These are phyloP conservation scores for Esperia sulphurella DNA, from an alignment of 2,888 invertebrate genomes.

Conservation along the genomic window DNA sequence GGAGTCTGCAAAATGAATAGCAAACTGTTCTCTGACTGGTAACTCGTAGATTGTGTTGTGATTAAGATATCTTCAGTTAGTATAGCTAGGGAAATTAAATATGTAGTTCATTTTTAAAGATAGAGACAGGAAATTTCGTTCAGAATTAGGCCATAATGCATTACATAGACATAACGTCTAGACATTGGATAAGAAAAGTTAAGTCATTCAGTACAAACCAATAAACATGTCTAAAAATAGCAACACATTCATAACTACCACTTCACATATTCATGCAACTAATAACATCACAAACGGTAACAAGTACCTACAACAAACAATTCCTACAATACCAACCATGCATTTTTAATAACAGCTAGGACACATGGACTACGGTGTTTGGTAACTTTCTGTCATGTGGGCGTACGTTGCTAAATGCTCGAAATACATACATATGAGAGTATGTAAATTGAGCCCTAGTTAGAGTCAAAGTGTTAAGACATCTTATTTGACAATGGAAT, in stretches of 20 bases:
- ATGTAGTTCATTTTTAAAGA: background rate
- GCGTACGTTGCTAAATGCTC: constrained; percentile 45
- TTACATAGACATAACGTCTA: background rate
- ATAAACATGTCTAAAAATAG: background rate
- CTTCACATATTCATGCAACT: constrained; percentile 4
- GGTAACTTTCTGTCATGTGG: constrained; percentile 20
- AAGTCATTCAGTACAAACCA: background rate
- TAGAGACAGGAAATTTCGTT: background rate
- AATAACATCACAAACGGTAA: constrained; percentile 27
- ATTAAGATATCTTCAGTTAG: background rate
- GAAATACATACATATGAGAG: constrained; percentile 20
- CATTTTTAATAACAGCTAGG: constrained; percentile 38
- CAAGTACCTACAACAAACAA: constrained; percentile 20
- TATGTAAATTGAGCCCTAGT: constrained; percentile 37
- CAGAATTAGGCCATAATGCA: background rate
- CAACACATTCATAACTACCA: background rate
- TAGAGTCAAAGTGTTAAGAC: constrained; percentile 24
- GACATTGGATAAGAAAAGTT: background rate
- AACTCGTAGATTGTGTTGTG: background rate
- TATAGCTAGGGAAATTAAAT: background rate
- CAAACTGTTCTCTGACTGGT: background rate
- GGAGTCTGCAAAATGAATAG: background rate
- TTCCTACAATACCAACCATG: constrained; percentile 26
- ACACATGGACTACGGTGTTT: constrained; percentile 25
- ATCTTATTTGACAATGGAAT: constrained; percentile 27